Evolutionary conservation across 2,113 vertebrate genomes (phyloP).

Genomic region (Pollimyrus isidori): DNA sequence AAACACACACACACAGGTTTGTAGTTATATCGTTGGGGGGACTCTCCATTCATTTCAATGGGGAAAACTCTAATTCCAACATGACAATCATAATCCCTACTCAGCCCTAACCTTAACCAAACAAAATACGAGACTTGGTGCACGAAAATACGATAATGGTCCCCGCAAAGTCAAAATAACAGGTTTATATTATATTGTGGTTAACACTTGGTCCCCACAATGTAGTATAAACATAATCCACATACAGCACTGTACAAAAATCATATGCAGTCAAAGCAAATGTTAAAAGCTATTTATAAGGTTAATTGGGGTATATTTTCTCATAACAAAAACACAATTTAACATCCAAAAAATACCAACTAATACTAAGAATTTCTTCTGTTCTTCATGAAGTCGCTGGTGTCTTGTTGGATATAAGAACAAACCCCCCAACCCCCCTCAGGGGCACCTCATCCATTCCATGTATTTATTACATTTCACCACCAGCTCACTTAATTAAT

Average conservation of each 20-base stretch:
- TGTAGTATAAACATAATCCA: no score
- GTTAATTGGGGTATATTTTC: not conserved
- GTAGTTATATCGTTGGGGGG: no score
- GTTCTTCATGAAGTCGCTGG: not conserved
- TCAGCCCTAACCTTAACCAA: no score
- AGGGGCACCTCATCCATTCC: not conserved
- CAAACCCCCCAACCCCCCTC: not conserved
- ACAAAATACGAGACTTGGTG: no score
- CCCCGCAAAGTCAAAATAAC: no score
- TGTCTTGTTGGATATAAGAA: not conserved
- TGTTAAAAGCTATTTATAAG: not conserved
- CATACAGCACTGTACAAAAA: not conserved
- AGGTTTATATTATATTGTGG: no score
- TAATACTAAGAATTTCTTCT: not conserved
- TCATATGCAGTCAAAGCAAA: not conserved
- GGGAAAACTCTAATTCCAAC: no score
- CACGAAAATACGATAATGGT: no score
- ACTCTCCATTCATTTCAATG: no score
- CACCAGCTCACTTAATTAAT: not conserved
- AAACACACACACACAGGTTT: no score
- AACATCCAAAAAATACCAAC: not conserved
- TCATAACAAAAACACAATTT: not conserved
- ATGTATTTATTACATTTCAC: not conserved
- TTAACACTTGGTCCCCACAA: no score
- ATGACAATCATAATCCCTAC: no score